These are phyloP conservation scores for Paracentrotus lividus DNA, from an alignment of 53 echinoderm and acorn worm genomes.

Conservation along the genomic window DNA sequence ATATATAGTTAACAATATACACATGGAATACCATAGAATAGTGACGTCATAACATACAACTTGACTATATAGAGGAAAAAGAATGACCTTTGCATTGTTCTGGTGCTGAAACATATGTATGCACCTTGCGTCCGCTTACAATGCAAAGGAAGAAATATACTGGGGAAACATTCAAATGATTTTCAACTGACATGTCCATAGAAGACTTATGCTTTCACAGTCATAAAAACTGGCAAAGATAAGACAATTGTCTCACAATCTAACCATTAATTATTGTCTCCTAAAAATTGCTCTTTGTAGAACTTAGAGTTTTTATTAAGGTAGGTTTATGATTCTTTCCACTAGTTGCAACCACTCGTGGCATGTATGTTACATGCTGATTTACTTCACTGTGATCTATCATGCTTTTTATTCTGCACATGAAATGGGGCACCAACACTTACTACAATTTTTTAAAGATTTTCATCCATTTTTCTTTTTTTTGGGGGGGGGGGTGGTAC, in stretches of 20 bases:
- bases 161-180: background rate
- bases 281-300: background rate
- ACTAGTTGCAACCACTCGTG: background rate
- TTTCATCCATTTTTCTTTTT: background rate
- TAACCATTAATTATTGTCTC: background rate
- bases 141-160: background rate
- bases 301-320: background rate
- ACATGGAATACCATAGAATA: constrained; percentile 9
- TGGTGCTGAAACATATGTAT: constrained; percentile 70
- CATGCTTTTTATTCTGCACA: constrained; percentile 24
- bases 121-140: constrained; percentile 36
- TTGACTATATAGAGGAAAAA: background rate
- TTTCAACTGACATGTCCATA: background rate
- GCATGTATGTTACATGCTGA: background rate
- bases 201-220: background rate
- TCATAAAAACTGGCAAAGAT: background rate
- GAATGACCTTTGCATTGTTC: constrained; percentile 5
- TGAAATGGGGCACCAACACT: constrained; percentile 31
- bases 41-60: background rate
- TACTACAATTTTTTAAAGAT: background rate
- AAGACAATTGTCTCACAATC: background rate
- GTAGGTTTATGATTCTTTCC: constrained; percentile 33
- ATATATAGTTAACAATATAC: background rate
- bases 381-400: background rate
- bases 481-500: too few species aligned